Percentiles rank a stretch among this genome's conserved stretches.
These are phyloP conservation scores for Salvelinus fontinalis DNA, from an alignment of 2,113 vertebrate species.

Conservation along the genomic window DNA sequence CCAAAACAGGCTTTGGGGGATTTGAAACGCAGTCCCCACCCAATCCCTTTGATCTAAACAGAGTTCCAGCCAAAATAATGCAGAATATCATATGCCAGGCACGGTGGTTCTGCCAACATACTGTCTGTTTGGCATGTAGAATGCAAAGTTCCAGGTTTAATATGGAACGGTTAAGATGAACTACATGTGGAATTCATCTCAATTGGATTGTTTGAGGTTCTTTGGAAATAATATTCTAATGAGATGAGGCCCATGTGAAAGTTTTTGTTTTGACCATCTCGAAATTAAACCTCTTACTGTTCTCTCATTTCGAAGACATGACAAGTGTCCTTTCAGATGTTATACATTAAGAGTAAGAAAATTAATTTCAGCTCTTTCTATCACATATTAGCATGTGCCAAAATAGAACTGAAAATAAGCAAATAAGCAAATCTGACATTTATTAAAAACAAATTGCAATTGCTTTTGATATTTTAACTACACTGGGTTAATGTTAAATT, in stretches of 20 bases:
- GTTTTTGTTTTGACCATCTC: background rate
- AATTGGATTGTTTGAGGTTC: constrained; percentile 10
- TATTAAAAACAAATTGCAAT: constrained; percentile 41
- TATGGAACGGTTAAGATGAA: constrained; percentile 29
- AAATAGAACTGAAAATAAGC: constrained; percentile 45
- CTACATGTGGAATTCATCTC: constrained; percentile 36
- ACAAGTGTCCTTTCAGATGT: background rate
- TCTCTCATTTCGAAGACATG: constrained; percentile 2
- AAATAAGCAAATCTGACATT: constrained; percentile 48
- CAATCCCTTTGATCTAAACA: constrained; percentile 77
- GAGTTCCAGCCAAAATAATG: constrained; percentile 65
- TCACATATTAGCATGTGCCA: constrained; percentile 26
- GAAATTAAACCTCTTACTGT: background rate
- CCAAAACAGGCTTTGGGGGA: constrained; percentile 76
- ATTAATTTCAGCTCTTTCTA: background rate
- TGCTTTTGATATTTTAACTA: constrained; percentile 30
- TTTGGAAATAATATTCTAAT: constrained; percentile 18
- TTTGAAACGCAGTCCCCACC: constrained; percentile 70
- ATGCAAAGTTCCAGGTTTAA: constrained; percentile 25
- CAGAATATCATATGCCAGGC: constrained; percentile 64
- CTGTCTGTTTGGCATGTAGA: constrained; percentile 36
- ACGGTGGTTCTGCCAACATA: constrained; percentile 40
- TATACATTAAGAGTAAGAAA: too few species aligned
- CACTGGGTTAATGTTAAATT: background rate
- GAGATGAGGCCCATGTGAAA: background rate